These are phyloP conservation scores for Anseranas semipalmata DNA, from an alignment of 2,113 vertebrate species.

Conservation along the genomic window DNA sequence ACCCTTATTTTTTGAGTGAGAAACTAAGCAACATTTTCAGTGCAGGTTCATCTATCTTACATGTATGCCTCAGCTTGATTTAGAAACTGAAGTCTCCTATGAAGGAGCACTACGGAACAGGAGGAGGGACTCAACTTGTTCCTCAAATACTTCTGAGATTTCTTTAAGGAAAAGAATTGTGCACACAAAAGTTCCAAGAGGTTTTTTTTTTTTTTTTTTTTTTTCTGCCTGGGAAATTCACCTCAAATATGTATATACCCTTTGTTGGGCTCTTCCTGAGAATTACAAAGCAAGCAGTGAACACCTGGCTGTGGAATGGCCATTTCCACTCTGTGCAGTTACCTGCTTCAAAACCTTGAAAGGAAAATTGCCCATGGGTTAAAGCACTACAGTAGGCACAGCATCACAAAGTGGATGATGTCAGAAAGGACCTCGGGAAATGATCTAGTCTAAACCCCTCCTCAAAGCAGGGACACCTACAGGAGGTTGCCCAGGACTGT, in stretches of 20 bases:
- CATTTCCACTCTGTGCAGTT: neutral
- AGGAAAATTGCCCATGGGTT: neutral
- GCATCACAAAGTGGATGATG: neutral
- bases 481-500: neutral
- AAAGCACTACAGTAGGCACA: neutral
- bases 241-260: neutral
- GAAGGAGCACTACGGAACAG: neutral
- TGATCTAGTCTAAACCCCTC: neutral
- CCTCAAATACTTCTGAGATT: neutral
- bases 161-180: neutral
- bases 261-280: neutral
- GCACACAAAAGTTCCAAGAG: neutral
- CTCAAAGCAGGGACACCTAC: neutral
- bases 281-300: neutral
- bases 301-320: neutral
- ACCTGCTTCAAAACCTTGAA: neutral
- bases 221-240: neutral
- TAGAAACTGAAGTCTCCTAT: neutral
- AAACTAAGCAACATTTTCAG: neutral
- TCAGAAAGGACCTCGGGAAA: neutral
- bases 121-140: fast-evolving
- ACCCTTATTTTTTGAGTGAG: neutral
- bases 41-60: neutral
- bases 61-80: neutral
- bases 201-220: neutral